These are phyloP conservation scores for Philaethria dido DNA, from an alignment of 2,888 invertebrate genomes.

Conservation along the genomic window DNA sequence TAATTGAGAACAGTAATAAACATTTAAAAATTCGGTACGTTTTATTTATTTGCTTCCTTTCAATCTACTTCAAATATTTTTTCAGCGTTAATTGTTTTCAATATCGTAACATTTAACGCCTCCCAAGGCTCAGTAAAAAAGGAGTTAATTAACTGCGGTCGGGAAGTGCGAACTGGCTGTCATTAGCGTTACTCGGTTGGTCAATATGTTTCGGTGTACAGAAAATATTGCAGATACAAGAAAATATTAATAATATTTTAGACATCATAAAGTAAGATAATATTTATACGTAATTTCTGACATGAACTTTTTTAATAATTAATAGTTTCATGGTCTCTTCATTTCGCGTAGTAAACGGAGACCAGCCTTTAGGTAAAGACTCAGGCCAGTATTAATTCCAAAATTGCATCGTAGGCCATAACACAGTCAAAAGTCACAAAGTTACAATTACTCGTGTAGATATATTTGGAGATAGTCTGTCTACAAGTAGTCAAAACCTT, in stretches of 20 bases:
- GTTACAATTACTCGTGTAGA: too few relatives aligned
- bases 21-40: not conserved
- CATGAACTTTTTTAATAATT: too few relatives aligned
- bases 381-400: too few relatives aligned
- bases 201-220: slow-evolving; percentile 30
- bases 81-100: slow-evolving; percentile 46
- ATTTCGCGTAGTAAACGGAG: too few relatives aligned
- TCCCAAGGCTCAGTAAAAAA: slow-evolving; percentile 47
- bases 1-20: too few relatives aligned
- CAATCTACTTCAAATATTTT: slow-evolving; percentile 16
- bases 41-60: not conserved
- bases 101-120: slow-evolving; percentile 49
- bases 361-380: too few relatives aligned
- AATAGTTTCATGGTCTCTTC: too few relatives aligned
- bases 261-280: not conserved
- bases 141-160: slow-evolving; percentile 49
- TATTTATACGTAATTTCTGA: too few relatives aligned
- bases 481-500: too few relatives aligned
- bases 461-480: too few relatives aligned
- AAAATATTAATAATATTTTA: not conserved
- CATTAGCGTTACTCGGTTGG: slow-evolving; percentile 48
- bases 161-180: slow-evolving; percentile 40
- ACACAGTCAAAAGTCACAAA: too few relatives aligned
- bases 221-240: not conserved
- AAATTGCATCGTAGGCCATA: too few relatives aligned